These are phyloP conservation scores for Anagrus nilaparvatae DNA, from an alignment of 1,140 invertebrate species.

Conservation along the genomic window DNA sequence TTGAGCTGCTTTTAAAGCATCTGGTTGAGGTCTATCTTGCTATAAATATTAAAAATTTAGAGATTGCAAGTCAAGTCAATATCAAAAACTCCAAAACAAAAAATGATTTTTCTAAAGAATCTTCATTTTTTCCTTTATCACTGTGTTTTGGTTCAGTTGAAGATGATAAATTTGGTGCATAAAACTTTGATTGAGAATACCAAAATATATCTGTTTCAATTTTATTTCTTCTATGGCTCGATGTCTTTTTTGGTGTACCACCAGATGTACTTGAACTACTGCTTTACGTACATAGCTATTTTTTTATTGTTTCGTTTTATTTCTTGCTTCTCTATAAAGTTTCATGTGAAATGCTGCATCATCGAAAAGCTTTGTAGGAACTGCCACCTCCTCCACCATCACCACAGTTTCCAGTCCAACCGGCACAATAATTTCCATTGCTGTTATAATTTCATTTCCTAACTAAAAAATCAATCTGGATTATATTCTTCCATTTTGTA, in stretches of 20 bases:
- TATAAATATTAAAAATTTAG: no score
- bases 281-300: conserved; percentile 38
- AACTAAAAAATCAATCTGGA: no score
- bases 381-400: no score
- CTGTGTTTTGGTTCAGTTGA: conserved; percentile 31
- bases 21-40: no score
- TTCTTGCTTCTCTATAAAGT: conserved; percentile 65
- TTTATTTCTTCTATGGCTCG: conserved; percentile 54
- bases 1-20: no score
- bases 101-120: conserved; percentile 63
- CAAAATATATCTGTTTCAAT: conserved; percentile 60
- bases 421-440: no score
- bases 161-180: conserved; percentile 37
- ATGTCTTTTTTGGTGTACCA: conserved; percentile 41
- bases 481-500: no score
- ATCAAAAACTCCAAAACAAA: conserved; percentile 90
- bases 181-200: conserved; percentile 45
- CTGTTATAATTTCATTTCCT: no score
- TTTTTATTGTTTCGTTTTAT: conserved; percentile 45
- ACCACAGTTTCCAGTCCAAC: no score
- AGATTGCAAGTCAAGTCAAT: no score
- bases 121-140: conserved; percentile 26
- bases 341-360: conserved; percentile 82
- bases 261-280: conserved; percentile 37
- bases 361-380: conserved; percentile 77